These are phyloP conservation scores for Microctenopoma lineatum DNA, from an alignment of 2,797 vertebrate species.

Conservation along the genomic window DNA sequence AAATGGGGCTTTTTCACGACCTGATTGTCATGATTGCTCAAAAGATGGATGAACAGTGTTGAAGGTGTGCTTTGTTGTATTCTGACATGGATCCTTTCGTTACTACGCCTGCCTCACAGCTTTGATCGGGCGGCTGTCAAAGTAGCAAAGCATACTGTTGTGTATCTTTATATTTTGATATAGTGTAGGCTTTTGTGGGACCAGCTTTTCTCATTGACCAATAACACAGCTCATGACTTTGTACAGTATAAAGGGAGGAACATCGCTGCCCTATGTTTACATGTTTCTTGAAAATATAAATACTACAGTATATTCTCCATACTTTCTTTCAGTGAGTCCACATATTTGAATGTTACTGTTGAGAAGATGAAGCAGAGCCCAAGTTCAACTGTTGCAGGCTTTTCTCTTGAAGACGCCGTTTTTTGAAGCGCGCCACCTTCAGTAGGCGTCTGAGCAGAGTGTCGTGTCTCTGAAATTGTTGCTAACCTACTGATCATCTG, in stretches of 20 bases:
- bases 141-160: constrained; percentile 80
- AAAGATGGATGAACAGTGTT: constrained; percentile 74
- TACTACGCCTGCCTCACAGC: constrained; percentile 65
- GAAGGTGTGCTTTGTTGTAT: constrained; percentile 76
- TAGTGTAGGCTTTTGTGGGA: constrained; percentile 73
- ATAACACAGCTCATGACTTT: constrained; percentile 61
- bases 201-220: constrained; percentile 73
- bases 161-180: constrained; percentile 78
- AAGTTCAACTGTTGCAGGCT: constrained; percentile 23
- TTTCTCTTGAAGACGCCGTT: constrained; percentile 41
- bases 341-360: constrained; percentile 48
- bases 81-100: constrained; percentile 70
- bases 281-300: constrained; percentile 58
- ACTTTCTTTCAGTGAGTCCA: constrained; percentile 32
- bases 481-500: constrained; percentile 40
- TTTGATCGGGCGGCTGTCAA: constrained; percentile 72
- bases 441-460: constrained; percentile 28
- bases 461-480: constrained; percentile 32
- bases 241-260: constrained; percentile 68
- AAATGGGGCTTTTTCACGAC: constrained; percentile 55
- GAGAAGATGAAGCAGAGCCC: constrained; percentile 35
- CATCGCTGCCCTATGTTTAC: constrained; percentile 72
- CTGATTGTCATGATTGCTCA: constrained; percentile 63
- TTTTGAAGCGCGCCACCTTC: constrained; percentile 37
- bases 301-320: constrained; percentile 52